Evolutionary conservation across 2,888 invertebrate genomes (phyloP).

Genomic region (Barypeithes pellucidus): DNA sequence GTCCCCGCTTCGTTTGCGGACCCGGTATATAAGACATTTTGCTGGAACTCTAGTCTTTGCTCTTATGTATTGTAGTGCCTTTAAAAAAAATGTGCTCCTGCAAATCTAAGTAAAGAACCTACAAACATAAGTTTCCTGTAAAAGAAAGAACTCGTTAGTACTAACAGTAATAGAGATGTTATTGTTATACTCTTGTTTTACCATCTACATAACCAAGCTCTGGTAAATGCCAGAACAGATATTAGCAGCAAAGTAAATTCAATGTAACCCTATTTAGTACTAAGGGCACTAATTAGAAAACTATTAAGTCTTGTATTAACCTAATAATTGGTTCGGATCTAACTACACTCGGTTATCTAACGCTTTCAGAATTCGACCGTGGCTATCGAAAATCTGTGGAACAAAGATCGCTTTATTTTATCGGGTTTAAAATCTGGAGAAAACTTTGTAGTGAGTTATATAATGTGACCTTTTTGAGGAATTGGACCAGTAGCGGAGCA

Average conservation of each 20-base stretch:
- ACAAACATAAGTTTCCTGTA: too few relatives aligned
- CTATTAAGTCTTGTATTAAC: conserved; percentile 50
- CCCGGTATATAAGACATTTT: too few relatives aligned
- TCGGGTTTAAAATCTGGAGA: conserved; percentile 35
- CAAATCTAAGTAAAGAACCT: too few relatives aligned
- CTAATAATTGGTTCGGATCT: conserved; percentile 53
- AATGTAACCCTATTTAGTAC: conserved; percentile 45
- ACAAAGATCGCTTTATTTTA: conserved; percentile 49
- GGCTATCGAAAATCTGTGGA: conserved; percentile 44
- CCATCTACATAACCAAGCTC: conserved; percentile 29
- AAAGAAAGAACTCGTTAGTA: neutral
- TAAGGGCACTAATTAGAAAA: conserved; percentile 52
- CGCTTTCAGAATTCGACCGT: conserved; percentile 41
- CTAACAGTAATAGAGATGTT: conserved; percentile 1
- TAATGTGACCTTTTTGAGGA: conserved; percentile 46
- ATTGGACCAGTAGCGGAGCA: conserved; percentile 42
- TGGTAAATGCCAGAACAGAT: conserved; percentile 44
- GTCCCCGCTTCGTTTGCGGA: too few relatives aligned
- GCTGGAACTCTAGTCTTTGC: too few relatives aligned
- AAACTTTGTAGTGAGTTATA: conserved; percentile 43
- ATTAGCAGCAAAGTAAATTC: conserved; percentile 45
- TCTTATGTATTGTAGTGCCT: too few relatives aligned
- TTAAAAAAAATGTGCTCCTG: too few relatives aligned
- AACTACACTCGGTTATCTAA: conserved; percentile 43
- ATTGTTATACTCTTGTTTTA: conserved; percentile 3